Percentiles rank a stretch among this genome's conserved stretches.
These are phyloP conservation scores for Drosophila macrospina DNA, from an alignment of 2,888 invertebrate genomes.

Conservation along the genomic window DNA sequence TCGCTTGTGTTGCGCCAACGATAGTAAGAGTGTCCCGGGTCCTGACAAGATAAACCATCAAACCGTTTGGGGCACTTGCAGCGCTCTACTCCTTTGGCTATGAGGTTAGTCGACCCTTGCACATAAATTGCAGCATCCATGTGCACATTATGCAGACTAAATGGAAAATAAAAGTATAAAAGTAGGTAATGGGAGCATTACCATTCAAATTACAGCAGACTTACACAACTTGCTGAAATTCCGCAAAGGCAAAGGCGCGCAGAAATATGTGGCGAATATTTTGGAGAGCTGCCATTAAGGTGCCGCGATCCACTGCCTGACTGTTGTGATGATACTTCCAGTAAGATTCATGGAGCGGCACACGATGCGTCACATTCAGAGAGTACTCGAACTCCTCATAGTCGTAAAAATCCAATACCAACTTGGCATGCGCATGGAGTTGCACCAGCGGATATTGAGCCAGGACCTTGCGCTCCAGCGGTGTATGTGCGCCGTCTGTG, in stretches of 20 bases:
- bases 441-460: constrained; percentile 92
- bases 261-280: constrained; percentile 93
- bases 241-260: constrained; percentile 89
- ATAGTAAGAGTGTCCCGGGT: constrained; percentile 93
- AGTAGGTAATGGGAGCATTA: too few species aligned
- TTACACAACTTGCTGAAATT: constrained; percentile 88
- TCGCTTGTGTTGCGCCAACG: constrained; percentile 89
- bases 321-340: constrained; percentile 88
- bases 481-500: constrained; percentile 88
- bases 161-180: constrained; percentile 31
- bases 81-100: constrained; percentile 93
- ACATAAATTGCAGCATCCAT: constrained; percentile 92
- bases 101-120: constrained; percentile 88
- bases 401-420: constrained; percentile 92
- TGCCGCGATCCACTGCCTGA: constrained; percentile 89
- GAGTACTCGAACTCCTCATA: constrained; percentile 84
- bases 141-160: constrained; percentile 90
- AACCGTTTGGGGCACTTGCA: constrained; percentile 94
- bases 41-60: constrained; percentile 95
- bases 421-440: constrained; percentile 90
- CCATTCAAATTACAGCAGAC: constrained; percentile 47
- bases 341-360: constrained; percentile 91
- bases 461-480: constrained; percentile 87
- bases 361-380: constrained; percentile 86
- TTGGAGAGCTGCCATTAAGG: constrained; percentile 96